Percentiles rank a stretch among this genome's conserved stretches.
phyloP scores from a whole-genome alignment of 2,113 vertebrate species.

The Cheirogaleus medius region DNA sequence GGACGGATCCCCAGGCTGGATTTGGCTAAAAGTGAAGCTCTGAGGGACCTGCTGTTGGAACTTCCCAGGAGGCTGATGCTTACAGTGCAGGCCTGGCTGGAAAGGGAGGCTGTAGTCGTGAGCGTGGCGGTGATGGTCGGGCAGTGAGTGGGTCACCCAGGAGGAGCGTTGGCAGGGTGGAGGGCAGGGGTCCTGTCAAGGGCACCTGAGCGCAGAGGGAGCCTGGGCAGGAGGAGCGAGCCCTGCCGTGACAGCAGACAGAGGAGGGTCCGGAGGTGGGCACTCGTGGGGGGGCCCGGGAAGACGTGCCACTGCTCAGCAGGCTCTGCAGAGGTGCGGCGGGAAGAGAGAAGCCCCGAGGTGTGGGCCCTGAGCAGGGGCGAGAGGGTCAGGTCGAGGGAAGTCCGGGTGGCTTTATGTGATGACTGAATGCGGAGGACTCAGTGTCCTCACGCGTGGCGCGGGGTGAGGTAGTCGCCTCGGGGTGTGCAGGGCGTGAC shows the following conservation, averaged over 20 bases:
- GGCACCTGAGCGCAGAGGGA: neutral
- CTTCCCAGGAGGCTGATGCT: neutral
- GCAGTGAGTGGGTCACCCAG: neutral
- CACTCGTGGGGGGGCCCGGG: rapidly evolving
- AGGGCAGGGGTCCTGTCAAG: neutral
- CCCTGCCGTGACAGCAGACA: rapidly evolving
- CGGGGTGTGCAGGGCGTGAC: neutral
- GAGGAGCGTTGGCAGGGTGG: neutral
- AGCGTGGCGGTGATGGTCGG: neutral
- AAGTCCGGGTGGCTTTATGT: neutral
- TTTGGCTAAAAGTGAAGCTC: neutral
- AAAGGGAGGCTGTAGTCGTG: neutral
- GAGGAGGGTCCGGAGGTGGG: neutral
- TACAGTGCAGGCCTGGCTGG: no score
- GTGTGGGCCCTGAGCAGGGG: neutral
- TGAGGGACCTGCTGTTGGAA: neutral
- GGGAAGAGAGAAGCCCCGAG: neutral
- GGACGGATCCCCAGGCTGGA: neutral
- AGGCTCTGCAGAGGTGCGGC: neutral
- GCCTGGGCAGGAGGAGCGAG: neutral
- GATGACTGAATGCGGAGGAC: neutral
- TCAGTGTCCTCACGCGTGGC: neutral
- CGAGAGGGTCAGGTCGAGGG: neutral
- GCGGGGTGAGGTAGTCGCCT: neutral
- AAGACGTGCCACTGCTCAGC: neutral